Evolutionary conservation across 2,888 invertebrate species (phyloP).

Genomic region (Lithophane ornitopus): DNA sequence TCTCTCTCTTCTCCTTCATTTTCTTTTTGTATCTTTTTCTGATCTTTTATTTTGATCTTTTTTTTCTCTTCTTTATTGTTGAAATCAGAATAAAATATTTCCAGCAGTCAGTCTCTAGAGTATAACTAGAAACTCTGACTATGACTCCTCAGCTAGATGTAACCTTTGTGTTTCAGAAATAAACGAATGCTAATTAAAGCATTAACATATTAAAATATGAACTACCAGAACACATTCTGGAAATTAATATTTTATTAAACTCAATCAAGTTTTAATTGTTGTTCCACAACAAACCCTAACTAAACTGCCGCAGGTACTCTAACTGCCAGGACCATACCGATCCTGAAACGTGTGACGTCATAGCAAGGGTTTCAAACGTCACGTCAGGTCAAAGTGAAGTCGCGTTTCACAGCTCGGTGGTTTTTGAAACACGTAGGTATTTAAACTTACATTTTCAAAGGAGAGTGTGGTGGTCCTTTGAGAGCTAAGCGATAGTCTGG

Average conservation of each 20-base stretch:
- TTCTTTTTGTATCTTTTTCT: no score
- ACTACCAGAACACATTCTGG: not conserved
- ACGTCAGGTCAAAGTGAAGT: constrained; percentile 49
- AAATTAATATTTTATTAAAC: not conserved
- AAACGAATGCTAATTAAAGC: no score
- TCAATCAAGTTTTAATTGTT: constrained; percentile 13
- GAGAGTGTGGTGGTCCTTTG: not conserved
- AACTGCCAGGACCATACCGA: constrained; percentile 5
- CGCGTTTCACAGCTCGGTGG: constrained; percentile 55
- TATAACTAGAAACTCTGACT: not conserved
- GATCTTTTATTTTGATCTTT: no score
- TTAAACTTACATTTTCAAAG: constrained; percentile 50
- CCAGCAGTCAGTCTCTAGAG: no score
- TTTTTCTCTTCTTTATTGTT: not conserved
- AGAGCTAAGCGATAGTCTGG: constrained; percentile 26
- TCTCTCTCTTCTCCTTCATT: no score
- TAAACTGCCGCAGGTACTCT: not conserved
- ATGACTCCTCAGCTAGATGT: not conserved
- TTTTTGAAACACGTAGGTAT: constrained; percentile 45
- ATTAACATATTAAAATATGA: not conserved
- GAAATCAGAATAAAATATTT: not conserved
- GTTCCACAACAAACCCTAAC: constrained; percentile 18
- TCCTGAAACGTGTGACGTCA: constrained; percentile 41
- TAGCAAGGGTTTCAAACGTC: constrained; percentile 36
- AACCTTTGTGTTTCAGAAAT: not conserved